Base-by-base conservation (phyloP, 2,888 invertebrate species). In the Merodon equestris region DNA sequence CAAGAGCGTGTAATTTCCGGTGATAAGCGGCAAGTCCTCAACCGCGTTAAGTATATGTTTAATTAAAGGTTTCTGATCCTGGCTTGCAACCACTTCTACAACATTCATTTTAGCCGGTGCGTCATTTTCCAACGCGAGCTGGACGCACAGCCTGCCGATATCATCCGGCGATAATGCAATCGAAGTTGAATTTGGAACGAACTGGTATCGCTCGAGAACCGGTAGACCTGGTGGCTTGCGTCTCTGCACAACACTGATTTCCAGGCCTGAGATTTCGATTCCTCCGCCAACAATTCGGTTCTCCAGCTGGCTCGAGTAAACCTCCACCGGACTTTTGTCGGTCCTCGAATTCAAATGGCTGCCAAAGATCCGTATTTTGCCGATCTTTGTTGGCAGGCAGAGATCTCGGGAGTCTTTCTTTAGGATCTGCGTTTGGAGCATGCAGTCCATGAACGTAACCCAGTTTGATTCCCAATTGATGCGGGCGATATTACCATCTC, bases 381-480 rank as follows among this genome's bases (percentile, higher is more conserved):
- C 91, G 18, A 95, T 92, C 56, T 93, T 91, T 1, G 94, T 94
- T 0, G 96, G 95, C 0, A 95, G 91, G 84, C 92, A 91, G 7
- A 95, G 91, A 9, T 92, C 91, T 17, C 94, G 91, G 3, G 92
- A 91, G 77, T 93, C 92, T 82, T 92, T 89, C 36, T 91, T 91
- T n/a, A 95, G 87, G 64, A 95, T 92, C 84, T 92, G 91, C 83
- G 94, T 91, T 87, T 97, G 97, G 1, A 97, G 90, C 92, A 97
- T 93, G 54, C 94, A 94, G 88, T 97, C 97, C 89, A 97, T 91
- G 88, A 95, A 95, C 1, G 94, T 91, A 9, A 94, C 93, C 96
- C 96, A 97, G 88, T 95, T 94, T 84, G 92, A 92, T 50, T 91
- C 90, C 95, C 95, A 96, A 61, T 90, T 86, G 10, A 75, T 83